Evolutionary conservation across 2,113 vertebrate genomes (phyloP), one percentile per base, ranked within the genome.

Genomic region (Nesoenas mayeri): DNA sequence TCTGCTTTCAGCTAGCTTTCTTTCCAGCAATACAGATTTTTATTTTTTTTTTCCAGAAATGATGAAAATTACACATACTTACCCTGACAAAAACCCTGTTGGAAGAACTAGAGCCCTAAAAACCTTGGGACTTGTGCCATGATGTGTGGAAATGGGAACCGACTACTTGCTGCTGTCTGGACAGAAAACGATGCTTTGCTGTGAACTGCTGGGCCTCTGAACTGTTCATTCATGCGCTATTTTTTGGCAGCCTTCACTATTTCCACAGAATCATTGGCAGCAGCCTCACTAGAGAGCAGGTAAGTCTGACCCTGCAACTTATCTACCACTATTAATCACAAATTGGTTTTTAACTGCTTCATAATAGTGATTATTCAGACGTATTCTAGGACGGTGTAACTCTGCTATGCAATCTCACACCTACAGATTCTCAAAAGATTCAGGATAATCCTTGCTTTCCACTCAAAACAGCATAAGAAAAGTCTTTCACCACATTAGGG

Each of bases 231-330:
- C 96, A 93, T n/a, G 73, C 4, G 0, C 86, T 93, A 34, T 7
- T 75, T 90, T 85, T 74, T 95, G 92, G 90, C 95, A 96, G 65
- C 11, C n/a, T 93, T 87, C 69, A 61, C 57, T 65, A 89, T 16
- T 91, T 88, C 85, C 83, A 93, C 80, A 75, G 88, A 91, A 84
- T 69, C 78, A 65, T 5, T 85, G 69, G 87, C 94, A 95, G 65
- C 80, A 93, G 44, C 65, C 57, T 91, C 86, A 71, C 77, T 40
- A 65, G 61, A 95, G 67, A 87, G 89, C 73, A 92, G 72, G 89
- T 95, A 72, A 91, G 56, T 64, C 83, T 84, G 69, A 95, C 73
- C 93, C 89, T 91, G 73, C 51, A 71, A 87, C 38, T 85, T 74
- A 77, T 32, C 75, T 92, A 92, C 69, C 50, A 32, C 83, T 79